Evolutionary conservation across 2,888 invertebrate genomes (phyloP), one percentile per base, ranked within the genome.

Genomic region (Dynastes hyllus): DNA sequence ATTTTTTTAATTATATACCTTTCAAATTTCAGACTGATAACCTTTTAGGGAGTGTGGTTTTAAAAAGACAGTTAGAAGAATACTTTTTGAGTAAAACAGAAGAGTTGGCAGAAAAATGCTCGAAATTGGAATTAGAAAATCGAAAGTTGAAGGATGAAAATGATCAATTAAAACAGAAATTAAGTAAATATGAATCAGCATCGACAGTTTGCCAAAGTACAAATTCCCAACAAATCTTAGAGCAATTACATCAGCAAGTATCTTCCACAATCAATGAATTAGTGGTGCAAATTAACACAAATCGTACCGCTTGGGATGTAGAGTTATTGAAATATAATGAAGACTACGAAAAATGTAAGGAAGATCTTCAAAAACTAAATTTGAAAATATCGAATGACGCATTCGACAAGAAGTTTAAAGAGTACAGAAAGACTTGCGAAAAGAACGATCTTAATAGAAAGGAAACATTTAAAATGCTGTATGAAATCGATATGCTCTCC

Each of bases 11-110:
- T 37, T 37, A 5, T 5, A 8, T 45, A 45, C 45, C 11, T 45
- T 40, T 66, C 37, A 6, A 40, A 70, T 70, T 70, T 8, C 51
- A 70, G 69, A 32, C 51, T 51, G n/a, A 51, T 29, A 70, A 70
- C 22, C 13, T 70, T 29, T 11, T 13, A 45, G 53, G 53, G 53
- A 51, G 29, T 13, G 51, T 51, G 5, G 13, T 27, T 29, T 29
- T 70, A 29, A 53, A 70, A 22, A 70, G 45, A 29, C 13, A 70
- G 22, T 53, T 70, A 51, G 53, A 70, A 27, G 16, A 53, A 13
- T 70, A 51, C 51, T 2, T 70, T 70, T 2, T 8, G 13, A 29
- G 13, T 27, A 53, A 29, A 53, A 27, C 50, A 51, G 9, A 6
- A 29, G 69, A 70, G 5, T 70, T 70, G 29, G 5, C 27, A 27